A percentile compares a stretch with the other conserved stretches of the same genome.
Conservation (phyloP, 2,888 invertebrate genomes). For the Quadriops clusia region DNA sequence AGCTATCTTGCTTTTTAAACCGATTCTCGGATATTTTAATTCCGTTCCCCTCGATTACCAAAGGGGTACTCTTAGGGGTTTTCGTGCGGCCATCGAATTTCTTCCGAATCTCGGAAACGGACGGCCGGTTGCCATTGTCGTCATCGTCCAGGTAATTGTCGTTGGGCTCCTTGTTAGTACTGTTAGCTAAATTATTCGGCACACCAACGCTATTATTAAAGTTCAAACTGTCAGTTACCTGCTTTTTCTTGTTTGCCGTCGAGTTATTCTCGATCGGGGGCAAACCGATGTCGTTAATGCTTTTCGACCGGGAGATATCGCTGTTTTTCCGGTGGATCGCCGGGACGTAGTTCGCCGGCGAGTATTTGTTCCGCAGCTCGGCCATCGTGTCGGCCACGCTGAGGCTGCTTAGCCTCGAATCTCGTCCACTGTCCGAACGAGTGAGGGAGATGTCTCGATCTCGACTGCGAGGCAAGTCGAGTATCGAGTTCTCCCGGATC, state of each 20-base stretch:
- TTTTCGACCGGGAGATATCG: slow-evolving; percentile 39
- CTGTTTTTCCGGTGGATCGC: slow-evolving; percentile 30
- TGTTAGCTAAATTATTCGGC: slow-evolving; percentile 29
- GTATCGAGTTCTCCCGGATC: slow-evolving; percentile 26
- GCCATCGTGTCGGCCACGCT: slow-evolving; percentile 38
- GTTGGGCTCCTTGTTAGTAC: slow-evolving; percentile 33
- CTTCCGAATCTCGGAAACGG: slow-evolving; percentile 47
- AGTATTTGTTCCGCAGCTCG: slow-evolving; percentile 64
- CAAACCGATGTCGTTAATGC: slow-evolving; percentile 47
- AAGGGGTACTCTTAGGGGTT: slow-evolving; percentile 11
- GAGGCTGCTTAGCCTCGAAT: slow-evolving; percentile 18
- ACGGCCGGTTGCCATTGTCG: slow-evolving; percentile 43
- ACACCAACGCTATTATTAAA: slow-evolving; percentile 28
- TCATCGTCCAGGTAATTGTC: slow-evolving; percentile 43
- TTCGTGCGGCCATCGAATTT: slow-evolving; percentile 39
- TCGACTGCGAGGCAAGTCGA: slow-evolving; percentile 41
- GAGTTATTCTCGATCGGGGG: slow-evolving; percentile 33
- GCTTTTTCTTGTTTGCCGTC: slow-evolving; percentile 31
- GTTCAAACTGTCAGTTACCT: slow-evolving; percentile 28
- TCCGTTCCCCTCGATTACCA: slow-evolving; percentile 12
- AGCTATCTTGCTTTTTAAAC: slow-evolving; percentile 20
- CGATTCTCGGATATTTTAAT: slow-evolving; percentile 19
- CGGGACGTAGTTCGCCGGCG: slow-evolving; percentile 62
- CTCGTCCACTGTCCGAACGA: slow-evolving; percentile 16
- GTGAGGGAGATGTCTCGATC: slow-evolving; percentile 42